Percentiles rank a stretch among this genome's conserved stretches.
Conservation (phyloP, 2,888 invertebrate genomes). For the Deroplatys truncata region DNA sequence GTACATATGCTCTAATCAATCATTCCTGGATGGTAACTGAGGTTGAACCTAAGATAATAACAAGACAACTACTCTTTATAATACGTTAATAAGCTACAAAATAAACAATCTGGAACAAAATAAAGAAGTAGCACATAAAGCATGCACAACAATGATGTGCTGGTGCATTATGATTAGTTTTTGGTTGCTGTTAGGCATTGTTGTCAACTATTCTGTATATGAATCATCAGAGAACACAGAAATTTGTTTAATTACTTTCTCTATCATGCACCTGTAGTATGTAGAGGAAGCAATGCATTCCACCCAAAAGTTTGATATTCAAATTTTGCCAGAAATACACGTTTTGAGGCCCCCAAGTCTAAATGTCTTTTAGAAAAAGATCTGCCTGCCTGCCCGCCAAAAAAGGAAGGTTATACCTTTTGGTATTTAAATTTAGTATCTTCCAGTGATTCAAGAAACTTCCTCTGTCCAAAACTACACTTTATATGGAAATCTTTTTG, state of each 20-base stretch:
- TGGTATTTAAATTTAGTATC: too few species aligned
- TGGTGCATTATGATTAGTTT: not conserved
- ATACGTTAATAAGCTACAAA: conserved; percentile 44
- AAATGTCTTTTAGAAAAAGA: too few species aligned
- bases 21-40: conserved; percentile 28
- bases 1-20: conserved; percentile 16
- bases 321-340: too few species aligned
- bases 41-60: conserved; percentile 30
- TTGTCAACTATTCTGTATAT: not conserved
- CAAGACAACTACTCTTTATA: conserved; percentile 16
- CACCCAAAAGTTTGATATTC: too few species aligned
- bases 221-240: not conserved
- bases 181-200: not conserved
- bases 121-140: conserved; percentile 24
- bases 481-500: too few species aligned
- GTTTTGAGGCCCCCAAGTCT: too few species aligned
- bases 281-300: too few species aligned
- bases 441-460: too few species aligned
- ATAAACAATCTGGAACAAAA: conserved; percentile 32
- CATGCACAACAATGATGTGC: not conserved
- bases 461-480: too few species aligned
- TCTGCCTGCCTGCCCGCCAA: too few species aligned
- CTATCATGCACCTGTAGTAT: too few species aligned
- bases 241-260: not conserved
- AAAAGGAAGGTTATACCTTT: too few species aligned